A percentile compares a stretch with the other conserved stretches of the same genome.
Conservation (phyloP, 2,888 invertebrate species). For the Oxycera nigricornis region DNA sequence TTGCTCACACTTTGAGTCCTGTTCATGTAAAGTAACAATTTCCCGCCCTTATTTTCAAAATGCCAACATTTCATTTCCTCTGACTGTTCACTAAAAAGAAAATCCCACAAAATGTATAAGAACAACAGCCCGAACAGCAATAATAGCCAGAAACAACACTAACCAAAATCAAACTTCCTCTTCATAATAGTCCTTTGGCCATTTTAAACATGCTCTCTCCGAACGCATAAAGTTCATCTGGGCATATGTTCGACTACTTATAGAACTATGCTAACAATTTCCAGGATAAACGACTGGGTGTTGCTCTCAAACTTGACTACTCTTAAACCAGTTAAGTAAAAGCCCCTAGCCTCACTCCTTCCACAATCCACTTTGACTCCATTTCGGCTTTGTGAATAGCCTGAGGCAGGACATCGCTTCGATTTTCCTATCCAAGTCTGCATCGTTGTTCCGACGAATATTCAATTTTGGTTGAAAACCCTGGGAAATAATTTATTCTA, state of each 20-base stretch:
- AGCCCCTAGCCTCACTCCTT: neutral
- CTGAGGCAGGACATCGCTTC: neutral
- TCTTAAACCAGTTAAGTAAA: neutral
- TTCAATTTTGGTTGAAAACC: constrained; percentile 42
- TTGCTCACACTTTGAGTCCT: too few species aligned
- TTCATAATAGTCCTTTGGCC: neutral
- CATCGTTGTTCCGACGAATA: constrained; percentile 14
- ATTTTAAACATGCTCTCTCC: neutral
- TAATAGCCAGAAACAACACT: constrained; percentile 1
- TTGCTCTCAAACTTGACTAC: neutral
- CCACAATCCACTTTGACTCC: neutral
- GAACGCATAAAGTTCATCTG: neutral
- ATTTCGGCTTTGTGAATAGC: constrained; percentile 1
- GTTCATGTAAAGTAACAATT: too few species aligned
- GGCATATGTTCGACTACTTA: neutral
- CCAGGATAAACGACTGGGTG: constrained; percentile 12
- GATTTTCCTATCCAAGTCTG: neutral
- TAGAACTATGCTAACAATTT: constrained; percentile 13
- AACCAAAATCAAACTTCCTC: constrained; percentile 7
- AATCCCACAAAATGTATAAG: too few species aligned
- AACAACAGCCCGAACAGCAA: neutral
- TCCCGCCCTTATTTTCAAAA: too few species aligned
- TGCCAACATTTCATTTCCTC: too few species aligned
- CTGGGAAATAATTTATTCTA: constrained; percentile 42
- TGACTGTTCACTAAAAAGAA: too few species aligned